Percentiles rank a stretch among this genome's conserved stretches.
These are phyloP conservation scores for Macrotrachela quadricornifera DNA, from an alignment of 1,140 invertebrate species.

Conservation along the genomic window DNA sequence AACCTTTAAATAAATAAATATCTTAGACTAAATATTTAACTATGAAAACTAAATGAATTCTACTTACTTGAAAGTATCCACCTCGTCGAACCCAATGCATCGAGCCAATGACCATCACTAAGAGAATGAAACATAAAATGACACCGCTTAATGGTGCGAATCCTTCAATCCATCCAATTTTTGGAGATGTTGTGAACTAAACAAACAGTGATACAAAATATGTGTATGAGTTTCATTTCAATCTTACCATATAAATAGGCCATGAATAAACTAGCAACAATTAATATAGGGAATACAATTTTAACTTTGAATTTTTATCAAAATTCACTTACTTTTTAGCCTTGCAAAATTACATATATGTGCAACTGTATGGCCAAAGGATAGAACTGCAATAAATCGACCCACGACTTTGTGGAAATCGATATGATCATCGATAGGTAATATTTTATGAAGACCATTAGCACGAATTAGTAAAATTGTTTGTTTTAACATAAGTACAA, in stretches of 20 bases:
- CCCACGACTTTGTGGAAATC: slow-evolving; percentile 78
- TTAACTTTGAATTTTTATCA: too few relatives aligned
- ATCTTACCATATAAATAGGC: too few relatives aligned
- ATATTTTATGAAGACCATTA: slow-evolving; percentile 16
- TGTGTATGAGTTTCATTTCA: too few relatives aligned
- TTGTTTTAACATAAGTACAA: slow-evolving; percentile 64
- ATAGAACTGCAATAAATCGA: slow-evolving; percentile 49
- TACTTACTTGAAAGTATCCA: slow-evolving; percentile 67
- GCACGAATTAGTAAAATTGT: too few relatives aligned
- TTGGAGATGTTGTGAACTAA: slow-evolving; percentile 49
- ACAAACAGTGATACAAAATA: slow-evolving; percentile 11
- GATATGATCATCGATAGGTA: slow-evolving; percentile 64
- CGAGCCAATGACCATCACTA: slow-evolving; percentile 59
- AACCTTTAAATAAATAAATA: slow-evolving; percentile 35
- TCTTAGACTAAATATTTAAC: too few relatives aligned
- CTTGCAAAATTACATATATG: slow-evolving; percentile 62
- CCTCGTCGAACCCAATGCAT: slow-evolving; percentile 60
- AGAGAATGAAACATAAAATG: slow-evolving; percentile 45
- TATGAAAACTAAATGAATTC: too few relatives aligned
- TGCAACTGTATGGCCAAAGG: slow-evolving; percentile 55
- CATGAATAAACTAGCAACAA: too few relatives aligned
- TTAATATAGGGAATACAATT: too few relatives aligned
- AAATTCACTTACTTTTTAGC: slow-evolving; percentile 13
- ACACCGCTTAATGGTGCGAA: slow-evolving; percentile 67
- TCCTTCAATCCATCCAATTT: slow-evolving; percentile 37